phyloP scores from a whole-genome alignment of 2,113 vertebrate genomes.

The Motacilla tschutschensis region DNA sequence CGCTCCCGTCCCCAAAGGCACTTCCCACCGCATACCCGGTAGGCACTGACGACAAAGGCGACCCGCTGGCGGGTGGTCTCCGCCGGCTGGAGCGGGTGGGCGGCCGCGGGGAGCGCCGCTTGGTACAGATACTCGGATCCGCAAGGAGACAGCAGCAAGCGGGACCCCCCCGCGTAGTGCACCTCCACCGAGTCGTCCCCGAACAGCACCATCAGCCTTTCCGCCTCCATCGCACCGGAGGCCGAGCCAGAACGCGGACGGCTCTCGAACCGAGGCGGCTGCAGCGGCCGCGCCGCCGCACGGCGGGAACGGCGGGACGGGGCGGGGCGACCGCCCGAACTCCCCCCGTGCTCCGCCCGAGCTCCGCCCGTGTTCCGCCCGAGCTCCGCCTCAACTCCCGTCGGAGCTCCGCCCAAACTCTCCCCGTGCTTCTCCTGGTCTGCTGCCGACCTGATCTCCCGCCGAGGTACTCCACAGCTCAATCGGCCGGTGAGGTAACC shows the following conservation, averaged over 20 bases:
- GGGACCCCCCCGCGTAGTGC: conserved; percentile 68
- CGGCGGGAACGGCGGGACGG: not conserved
- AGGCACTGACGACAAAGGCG: conserved; percentile 79
- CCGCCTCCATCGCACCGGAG: not conserved
- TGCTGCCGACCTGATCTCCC: rapidly evolving
- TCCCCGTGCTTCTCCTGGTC: too few species aligned
- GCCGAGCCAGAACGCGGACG: rapidly evolving
- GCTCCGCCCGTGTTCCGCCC: too few species aligned
- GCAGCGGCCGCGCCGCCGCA: rapidly evolving
- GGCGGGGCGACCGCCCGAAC: too few species aligned
- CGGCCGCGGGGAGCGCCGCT: conserved; percentile 43
- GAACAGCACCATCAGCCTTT: conserved; percentile 76
- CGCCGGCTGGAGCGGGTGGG: conserved; percentile 70
- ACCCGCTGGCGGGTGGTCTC: conserved; percentile 79
- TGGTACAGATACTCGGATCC: conserved; percentile 82
- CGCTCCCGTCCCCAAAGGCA: not conserved
- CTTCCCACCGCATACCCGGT: conserved; percentile 68
- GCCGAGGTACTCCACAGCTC: too few species aligned
- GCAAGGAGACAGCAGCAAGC: conserved; percentile 82
- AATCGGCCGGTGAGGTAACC: rapidly evolving
- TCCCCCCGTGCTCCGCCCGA: not conserved
- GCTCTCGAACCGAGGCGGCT: rapidly evolving
- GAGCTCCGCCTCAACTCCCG: not conserved
- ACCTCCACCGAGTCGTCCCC: conserved; percentile 82
- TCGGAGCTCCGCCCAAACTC: not conserved